phyloP scores from a whole-genome alignment of 2,797 vertebrate genomes.

The Sebastes oblongus region DNA sequence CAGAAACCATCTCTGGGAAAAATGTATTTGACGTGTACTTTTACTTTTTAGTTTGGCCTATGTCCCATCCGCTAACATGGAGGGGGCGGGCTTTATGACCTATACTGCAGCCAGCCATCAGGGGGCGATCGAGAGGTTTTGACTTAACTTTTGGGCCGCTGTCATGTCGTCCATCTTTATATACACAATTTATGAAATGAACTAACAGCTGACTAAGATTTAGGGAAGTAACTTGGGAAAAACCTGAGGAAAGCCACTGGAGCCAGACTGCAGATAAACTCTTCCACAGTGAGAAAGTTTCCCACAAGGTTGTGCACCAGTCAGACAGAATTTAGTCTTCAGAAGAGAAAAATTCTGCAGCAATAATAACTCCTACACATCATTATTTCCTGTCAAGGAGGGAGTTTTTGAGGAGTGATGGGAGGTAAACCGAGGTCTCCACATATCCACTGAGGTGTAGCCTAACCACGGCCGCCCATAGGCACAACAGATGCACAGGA shows the following conservation, averaged over 20 bases:
- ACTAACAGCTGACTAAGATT: slow-evolving; percentile 14
- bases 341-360: slow-evolving; percentile 2
- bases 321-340: slow-evolving; percentile 5
- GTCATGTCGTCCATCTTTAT: too few relatives aligned
- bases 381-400: slow-evolving; percentile 16
- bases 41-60: too few relatives aligned
- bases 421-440: slow-evolving; percentile 27
- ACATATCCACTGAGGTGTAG: slow-evolving; percentile 18
- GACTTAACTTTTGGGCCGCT: too few relatives aligned
- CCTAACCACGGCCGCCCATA: neutral
- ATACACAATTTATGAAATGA: neutral
- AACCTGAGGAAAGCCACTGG: neutral
- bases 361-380: slow-evolving; percentile 25
- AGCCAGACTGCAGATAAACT: slow-evolving; percentile 1
- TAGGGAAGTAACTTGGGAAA: slow-evolving; percentile 8
- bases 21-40: too few relatives aligned
- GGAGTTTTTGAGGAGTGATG: slow-evolving; percentile 11
- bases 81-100: too few relatives aligned
- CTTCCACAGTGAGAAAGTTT: slow-evolving; percentile 4
- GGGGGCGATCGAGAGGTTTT: too few relatives aligned
- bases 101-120: too few relatives aligned
- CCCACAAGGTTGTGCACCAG: slow-evolving; percentile 1
- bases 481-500: slow-evolving; percentile 41
- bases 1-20: too few relatives aligned
- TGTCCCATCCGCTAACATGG: too few relatives aligned